A percentile compares a stretch with the other conserved stretches of the same genome.
phyloP scores from a whole-genome alignment of 2,888 invertebrate genomes.

The Ophraella communa region DNA sequence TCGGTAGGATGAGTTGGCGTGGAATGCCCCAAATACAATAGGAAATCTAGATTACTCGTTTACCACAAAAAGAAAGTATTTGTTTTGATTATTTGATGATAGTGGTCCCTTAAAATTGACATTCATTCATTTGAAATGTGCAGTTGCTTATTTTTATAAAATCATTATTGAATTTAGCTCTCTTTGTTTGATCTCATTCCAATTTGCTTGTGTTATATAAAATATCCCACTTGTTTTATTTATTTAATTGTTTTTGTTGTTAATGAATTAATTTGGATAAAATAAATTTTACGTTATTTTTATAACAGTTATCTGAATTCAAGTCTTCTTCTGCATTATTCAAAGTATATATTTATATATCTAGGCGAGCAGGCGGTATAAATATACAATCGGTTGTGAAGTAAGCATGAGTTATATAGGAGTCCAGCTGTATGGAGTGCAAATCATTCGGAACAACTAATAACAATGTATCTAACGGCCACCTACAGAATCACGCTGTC shows the following conservation, averaged over 20 bases:
- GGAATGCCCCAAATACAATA: too few species aligned
- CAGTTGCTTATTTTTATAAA: too few species aligned
- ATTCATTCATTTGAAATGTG: too few species aligned
- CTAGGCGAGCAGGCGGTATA: slow-evolving; percentile 8
- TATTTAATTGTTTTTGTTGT: background rate
- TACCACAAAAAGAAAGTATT: too few species aligned
- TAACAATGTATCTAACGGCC: slow-evolving; percentile 52
- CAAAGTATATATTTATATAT: slow-evolving; percentile 16
- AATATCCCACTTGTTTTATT: too few species aligned
- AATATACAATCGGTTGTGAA: slow-evolving; percentile 37
- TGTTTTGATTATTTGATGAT: too few species aligned
- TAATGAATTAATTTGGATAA: background rate
- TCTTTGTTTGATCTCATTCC: too few species aligned
- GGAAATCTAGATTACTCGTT: too few species aligned
- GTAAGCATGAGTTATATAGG: slow-evolving; percentile 42
- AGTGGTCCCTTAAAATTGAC: too few species aligned
- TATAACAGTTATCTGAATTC: slow-evolving; percentile 4
- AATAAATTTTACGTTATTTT: background rate
- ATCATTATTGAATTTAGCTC: too few species aligned
- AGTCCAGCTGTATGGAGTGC: slow-evolving; percentile 44
- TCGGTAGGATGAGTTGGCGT: too few species aligned
- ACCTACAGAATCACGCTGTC: slow-evolving; percentile 55
- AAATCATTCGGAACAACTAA: slow-evolving; percentile 51
- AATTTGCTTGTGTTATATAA: background rate
- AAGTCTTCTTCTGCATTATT: slow-evolving; percentile 14